Percentiles rank a stretch among this genome's conserved stretches.
These are phyloP conservation scores for Megathymus violae DNA, from an alignment of 1,140 invertebrate species.

Conservation along the genomic window DNA sequence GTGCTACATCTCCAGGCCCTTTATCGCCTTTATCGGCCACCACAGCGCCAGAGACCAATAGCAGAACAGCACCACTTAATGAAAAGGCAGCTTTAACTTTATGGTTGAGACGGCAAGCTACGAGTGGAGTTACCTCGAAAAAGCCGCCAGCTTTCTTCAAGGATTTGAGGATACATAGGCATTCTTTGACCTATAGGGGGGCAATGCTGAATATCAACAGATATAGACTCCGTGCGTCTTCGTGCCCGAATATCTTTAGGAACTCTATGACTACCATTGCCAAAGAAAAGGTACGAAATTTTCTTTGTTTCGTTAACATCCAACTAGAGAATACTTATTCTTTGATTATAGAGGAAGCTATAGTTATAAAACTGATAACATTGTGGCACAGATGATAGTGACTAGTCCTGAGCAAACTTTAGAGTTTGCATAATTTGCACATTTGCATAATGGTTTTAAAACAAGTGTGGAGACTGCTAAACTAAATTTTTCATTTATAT, in stretches of 20 bases:
- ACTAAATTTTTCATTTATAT: too few species aligned
- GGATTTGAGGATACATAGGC: slow-evolving; percentile 88
- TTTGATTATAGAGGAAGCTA: too few species aligned
- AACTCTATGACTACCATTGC: slow-evolving; percentile 95
- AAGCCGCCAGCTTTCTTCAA: slow-evolving; percentile 87
- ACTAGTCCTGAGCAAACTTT: too few species aligned
- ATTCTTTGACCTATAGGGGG: slow-evolving; percentile 92
- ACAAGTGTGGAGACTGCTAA: too few species aligned
- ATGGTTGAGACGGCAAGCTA: slow-evolving; percentile 83
- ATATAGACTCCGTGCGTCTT: slow-evolving; percentile 91
- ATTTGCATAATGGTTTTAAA: too few species aligned
- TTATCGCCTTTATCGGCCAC: slow-evolving; percentile 55
- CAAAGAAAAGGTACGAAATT: slow-evolving; percentile 85
- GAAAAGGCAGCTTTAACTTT: slow-evolving; percentile 84
- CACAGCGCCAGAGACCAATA: slow-evolving; percentile 45
- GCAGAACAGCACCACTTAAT: slow-evolving; percentile 47
- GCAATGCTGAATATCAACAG: slow-evolving; percentile 94
- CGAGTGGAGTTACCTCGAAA: slow-evolving; percentile 69
- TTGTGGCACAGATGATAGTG: too few species aligned
- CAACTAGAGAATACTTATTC: too few species aligned
- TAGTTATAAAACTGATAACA: too few species aligned
- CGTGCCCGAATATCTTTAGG: slow-evolving; percentile 94
- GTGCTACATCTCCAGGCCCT: slow-evolving; percentile 49
- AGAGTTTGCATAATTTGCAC: too few species aligned
- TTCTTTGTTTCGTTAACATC: not conserved